A percentile compares a stretch with the other conserved stretches of the same genome.
These are phyloP conservation scores for Argopecten irradians DNA, from an alignment of 1,140 invertebrate species.

Conservation along the genomic window DNA sequence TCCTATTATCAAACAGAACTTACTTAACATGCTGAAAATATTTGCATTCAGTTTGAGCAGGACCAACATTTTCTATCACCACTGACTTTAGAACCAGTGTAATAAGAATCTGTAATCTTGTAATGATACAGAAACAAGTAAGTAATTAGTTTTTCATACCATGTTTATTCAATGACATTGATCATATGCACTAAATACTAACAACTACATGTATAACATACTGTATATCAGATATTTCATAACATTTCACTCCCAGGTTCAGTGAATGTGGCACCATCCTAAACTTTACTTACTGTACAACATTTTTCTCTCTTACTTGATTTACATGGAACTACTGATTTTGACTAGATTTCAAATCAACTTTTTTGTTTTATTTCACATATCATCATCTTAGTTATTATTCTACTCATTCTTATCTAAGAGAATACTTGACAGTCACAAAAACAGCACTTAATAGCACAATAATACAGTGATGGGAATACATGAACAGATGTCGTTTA, in stretches of 20 bases:
- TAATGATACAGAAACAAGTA: not conserved
- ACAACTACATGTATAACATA: not conserved
- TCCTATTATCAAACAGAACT: too few species aligned
- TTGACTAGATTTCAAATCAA: slow-evolving; percentile 18
- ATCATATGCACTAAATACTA: slow-evolving; percentile 18
- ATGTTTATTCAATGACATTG: not conserved
- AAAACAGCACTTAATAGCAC: too few species aligned
- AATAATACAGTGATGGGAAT: too few species aligned
- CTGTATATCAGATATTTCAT: not conserved
- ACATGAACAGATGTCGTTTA: too few species aligned
- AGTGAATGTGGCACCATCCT: not conserved
- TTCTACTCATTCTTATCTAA: too few species aligned
- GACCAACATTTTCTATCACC: too few species aligned
- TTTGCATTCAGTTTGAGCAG: too few species aligned
- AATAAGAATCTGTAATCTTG: too few species aligned
- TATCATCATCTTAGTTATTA: not conserved
- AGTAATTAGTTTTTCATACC: not conserved
- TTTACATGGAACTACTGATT: not conserved
- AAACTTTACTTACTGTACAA: not conserved
- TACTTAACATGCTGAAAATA: too few species aligned
- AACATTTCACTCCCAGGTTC: not conserved
- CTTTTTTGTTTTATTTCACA: not conserved
- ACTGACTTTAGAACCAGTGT: too few species aligned
- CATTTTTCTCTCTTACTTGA: not conserved
- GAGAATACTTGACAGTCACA: too few species aligned